Percentiles rank a stretch among this genome's conserved stretches.
phyloP scores from a whole-genome alignment of 2,113 vertebrate genomes.

The Aptenodytes patagonicus region DNA sequence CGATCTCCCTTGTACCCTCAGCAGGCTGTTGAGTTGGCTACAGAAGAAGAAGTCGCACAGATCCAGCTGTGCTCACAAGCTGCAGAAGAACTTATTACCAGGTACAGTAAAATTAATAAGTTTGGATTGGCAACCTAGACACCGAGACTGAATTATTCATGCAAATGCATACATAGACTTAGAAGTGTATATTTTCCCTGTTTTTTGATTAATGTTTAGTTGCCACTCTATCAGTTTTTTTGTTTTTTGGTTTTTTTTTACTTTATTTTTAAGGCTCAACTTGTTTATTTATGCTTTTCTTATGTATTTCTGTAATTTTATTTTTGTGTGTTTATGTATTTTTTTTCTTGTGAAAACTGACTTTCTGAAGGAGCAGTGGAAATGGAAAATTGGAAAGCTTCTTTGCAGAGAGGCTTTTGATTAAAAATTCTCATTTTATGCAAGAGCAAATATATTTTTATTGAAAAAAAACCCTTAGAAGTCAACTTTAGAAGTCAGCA shows the following conservation, averaged over 20 bases:
- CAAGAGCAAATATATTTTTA: not conserved
- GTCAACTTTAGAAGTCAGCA: not conserved
- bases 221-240: not conserved
- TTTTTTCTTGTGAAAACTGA: not conserved
- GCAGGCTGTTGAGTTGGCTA: constrained; percentile 88
- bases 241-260: not conserved
- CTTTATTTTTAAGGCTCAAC: not conserved
- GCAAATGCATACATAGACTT: not conserved
- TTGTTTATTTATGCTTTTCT: not conserved
- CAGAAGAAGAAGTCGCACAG: constrained; percentile 86
- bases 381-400: not conserved
- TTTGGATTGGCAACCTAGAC: not conserved
- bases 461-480: not conserved
- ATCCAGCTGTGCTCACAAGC: constrained; percentile 90
- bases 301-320: not conserved
- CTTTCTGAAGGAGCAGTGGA: not conserved
- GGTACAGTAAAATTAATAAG: constrained; percentile 64
- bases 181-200: not conserved
- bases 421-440: not conserved
- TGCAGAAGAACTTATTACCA: constrained; percentile 93
- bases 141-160: not conserved
- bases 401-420: not conserved
- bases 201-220: not conserved
- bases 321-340: not conserved
- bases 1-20: constrained; percentile 90